Evolutionary conservation across 2,888 invertebrate species (phyloP).

Genomic region (Hypolimnas misippus): DNA sequence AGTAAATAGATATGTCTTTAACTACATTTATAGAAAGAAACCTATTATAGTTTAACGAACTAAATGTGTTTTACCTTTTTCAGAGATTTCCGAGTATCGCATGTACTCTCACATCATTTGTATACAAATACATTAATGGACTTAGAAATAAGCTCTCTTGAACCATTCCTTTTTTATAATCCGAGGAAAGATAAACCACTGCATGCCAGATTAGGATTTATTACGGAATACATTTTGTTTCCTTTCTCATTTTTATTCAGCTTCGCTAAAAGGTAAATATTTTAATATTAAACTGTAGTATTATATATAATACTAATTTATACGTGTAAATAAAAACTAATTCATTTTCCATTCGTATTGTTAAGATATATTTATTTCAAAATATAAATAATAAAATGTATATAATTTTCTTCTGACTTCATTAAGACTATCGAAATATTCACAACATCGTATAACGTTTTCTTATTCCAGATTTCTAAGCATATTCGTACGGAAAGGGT

Average conservation of each 20-base stretch:
- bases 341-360: too few species aligned
- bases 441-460: conserved; percentile 17
- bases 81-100: conserved; percentile 89
- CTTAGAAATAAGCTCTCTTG: conserved; percentile 87
- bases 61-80: conserved; percentile 46
- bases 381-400: too few species aligned
- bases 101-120: conserved; percentile 90
- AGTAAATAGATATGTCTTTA: too few species aligned
- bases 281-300: background rate
- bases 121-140: conserved; percentile 91
- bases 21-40: background rate
- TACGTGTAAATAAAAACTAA: too few species aligned
- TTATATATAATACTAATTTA: too few species aligned
- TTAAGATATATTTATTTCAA: too few species aligned
- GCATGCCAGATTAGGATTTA: conserved; percentile 76
- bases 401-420: too few species aligned
- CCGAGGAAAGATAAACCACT: conserved; percentile 83
- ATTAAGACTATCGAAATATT: background rate
- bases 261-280: conserved; percentile 65
- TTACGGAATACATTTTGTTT: conserved; percentile 71
- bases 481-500: conserved; percentile 57
- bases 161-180: conserved; percentile 87
- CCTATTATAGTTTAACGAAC: background rate
- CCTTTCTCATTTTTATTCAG: conserved; percentile 66
- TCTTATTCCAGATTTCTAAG: conserved; percentile 54